Base-by-base conservation (phyloP, 2,797 vertebrate genomes). In the Echeneis naucrates region DNA sequence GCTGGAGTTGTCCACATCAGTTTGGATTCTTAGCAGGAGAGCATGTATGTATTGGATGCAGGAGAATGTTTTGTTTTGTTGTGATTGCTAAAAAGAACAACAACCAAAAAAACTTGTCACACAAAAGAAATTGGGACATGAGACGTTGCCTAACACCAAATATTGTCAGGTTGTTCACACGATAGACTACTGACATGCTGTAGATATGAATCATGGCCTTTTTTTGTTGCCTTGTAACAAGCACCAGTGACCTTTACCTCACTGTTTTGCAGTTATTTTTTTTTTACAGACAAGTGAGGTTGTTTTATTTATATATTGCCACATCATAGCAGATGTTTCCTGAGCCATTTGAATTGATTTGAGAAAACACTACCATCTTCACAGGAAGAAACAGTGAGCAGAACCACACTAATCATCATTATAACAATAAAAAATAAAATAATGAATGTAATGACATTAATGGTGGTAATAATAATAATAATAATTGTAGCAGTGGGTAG, bases 1-100 rank as follows among this genome's bases (percentile, higher is more conserved):
- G 59, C 45, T 61, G 4, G 23, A 67, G 67, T 59, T 77, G 63
- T 68, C 83, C 82, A 55, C 59, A 62, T 63, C 56, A 13, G 24
- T 67, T 69, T 72, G 62, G 51, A 61, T 54, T 52, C 51, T 60
- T 55, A 54, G 64, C 75, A 79, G 71, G 68, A 77, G 57, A 63
- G 30, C 33, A 19, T 45, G 70, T 75, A 48, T 68, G 27, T 45
- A 52, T 40, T 59, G 8, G 57, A 78, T 54, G 62, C 24, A 40
- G 51, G 12, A 32, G 13, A 51, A 45, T 16, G 6, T 51, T n/a
- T 17, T 14, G 27, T 71, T 62, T 47, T 62, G 40, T 52, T 58
- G 61, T 61, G 48, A 69, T 74, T 52, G 1, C 59, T 78, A 56
- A 67, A 53, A n/a, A n/a, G n/a, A n/a, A n/a, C n/a, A n/a, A n/a